phyloP scores from a whole-genome alignment of 1,140 invertebrate genomes.

The Leucophenga varia region DNA sequence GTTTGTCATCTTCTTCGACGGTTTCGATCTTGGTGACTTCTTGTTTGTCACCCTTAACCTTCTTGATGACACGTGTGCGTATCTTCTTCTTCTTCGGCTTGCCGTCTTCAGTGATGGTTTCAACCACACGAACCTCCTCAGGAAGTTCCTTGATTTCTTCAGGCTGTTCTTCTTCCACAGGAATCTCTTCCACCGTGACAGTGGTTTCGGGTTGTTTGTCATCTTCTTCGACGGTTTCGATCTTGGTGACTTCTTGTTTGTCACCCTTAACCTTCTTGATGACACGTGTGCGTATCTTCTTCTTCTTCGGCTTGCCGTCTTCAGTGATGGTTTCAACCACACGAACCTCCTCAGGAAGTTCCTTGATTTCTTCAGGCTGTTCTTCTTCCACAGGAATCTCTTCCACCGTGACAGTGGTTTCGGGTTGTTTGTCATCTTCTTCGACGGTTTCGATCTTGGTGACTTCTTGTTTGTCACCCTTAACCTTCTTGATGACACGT shows the following conservation, averaged over 20 bases:
- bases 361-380: constrained; percentile 11
- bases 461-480: constrained; percentile 16
- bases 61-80: constrained; percentile 31
- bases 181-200: constrained; percentile 23
- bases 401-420: constrained; percentile 27
- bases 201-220: constrained; percentile 32
- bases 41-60: constrained; percentile 37
- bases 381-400: constrained; percentile 27
- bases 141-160: constrained; percentile 36
- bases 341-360: constrained; percentile 21
- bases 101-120: constrained; percentile 29
- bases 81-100: constrained; percentile 37
- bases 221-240: constrained; percentile 39
- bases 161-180: constrained; percentile 24
- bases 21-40: constrained; percentile 48
- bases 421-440: constrained; percentile 35
- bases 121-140: constrained; percentile 33
- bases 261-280: constrained; percentile 17
- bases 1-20: constrained; percentile 33
- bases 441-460: constrained; percentile 35
- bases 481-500: constrained; percentile 10
- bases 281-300: constrained; percentile 22
- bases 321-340: constrained; percentile 39
- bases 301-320: constrained; percentile 23
- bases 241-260: constrained; percentile 29